Evolutionary conservation across 2,113 vertebrate genomes (phyloP).

Genomic region (Irena cyanogastra): DNA sequence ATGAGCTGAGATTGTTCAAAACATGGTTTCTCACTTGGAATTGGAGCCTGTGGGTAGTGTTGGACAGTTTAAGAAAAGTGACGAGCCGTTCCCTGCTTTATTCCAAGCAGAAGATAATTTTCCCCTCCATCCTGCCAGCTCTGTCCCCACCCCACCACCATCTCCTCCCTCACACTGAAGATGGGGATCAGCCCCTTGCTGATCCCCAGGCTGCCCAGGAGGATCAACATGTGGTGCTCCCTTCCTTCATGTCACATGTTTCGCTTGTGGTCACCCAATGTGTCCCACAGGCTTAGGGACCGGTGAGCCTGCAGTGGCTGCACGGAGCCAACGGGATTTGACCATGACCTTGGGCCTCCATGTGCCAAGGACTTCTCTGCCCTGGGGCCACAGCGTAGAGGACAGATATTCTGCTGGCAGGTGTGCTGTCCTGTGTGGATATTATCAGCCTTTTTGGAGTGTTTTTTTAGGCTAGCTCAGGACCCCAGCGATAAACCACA

Average conservation of each 20-base stretch:
- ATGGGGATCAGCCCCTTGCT: background rate
- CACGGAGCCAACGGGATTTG: background rate
- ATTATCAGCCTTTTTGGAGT: no score
- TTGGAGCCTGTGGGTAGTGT: background rate
- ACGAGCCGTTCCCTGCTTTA: background rate
- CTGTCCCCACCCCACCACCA: background rate
- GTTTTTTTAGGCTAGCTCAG: no score
- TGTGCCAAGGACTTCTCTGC: background rate
- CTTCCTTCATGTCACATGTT: background rate
- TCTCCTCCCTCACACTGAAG: background rate
- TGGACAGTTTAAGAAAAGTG: background rate
- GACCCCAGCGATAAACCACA: no score
- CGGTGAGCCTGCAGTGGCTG: background rate
- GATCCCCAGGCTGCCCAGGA: background rate
- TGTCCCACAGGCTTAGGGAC: background rate
- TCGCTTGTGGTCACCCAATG: background rate
- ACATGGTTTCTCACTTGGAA: background rate
- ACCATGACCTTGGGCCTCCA: rapidly evolving
- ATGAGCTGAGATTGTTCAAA: background rate
- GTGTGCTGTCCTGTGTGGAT: rapidly evolving
- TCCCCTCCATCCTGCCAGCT: background rate
- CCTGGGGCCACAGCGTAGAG: rapidly evolving
- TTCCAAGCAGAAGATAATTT: background rate
- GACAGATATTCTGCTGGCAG: background rate
- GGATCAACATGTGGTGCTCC: rapidly evolving